A percentile compares a stretch with the other conserved stretches of the same genome.
Evolutionary conservation across 53 echinoderm and acorn worm genomes (phyloP).

Genomic region (Patiria pectinifera): DNA sequence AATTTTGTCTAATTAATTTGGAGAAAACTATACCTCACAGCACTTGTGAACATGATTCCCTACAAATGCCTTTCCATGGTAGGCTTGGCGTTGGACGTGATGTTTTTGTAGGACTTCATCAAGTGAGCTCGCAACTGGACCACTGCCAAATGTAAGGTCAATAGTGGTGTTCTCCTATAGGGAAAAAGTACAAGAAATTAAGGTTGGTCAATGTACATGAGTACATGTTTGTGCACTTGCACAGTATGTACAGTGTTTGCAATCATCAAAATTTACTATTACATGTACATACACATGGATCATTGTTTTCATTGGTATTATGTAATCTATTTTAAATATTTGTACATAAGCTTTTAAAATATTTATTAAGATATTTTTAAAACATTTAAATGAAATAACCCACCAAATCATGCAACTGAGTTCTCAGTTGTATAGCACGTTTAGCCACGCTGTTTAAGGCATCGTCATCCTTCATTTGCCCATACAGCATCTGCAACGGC

Average conservation of each 20-base stretch:
- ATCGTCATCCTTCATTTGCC: background rate
- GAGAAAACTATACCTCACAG: constrained; percentile 40
- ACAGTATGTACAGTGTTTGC: too few species aligned
- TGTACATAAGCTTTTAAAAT: background rate
- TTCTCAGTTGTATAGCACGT: background rate
- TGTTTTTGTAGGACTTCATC: constrained; percentile 9
- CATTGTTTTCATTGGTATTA: too few species aligned
- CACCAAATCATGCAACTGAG: constrained; percentile 11
- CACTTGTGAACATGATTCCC: constrained; percentile 60
- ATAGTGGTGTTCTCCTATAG: background rate
- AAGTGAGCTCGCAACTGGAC: constrained; percentile 3
- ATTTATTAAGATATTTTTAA: background rate
- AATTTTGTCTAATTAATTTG: too few species aligned
- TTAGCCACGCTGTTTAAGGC: background rate
- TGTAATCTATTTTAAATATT: background rate
- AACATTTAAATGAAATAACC: background rate
- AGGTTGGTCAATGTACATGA: background rate
- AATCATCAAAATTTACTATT: too few species aligned
- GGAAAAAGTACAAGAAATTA: background rate
- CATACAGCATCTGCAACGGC: constrained; percentile 4
- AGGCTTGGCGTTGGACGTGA: constrained; percentile 32
- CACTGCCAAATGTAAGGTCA: constrained; percentile 24
- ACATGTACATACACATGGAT: too few species aligned
- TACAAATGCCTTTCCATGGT: constrained; percentile 53
- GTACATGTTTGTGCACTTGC: background rate